Evolutionary conservation across 1,140 invertebrate species (phyloP).

Genomic region (Trissolcus basalis): DNA sequence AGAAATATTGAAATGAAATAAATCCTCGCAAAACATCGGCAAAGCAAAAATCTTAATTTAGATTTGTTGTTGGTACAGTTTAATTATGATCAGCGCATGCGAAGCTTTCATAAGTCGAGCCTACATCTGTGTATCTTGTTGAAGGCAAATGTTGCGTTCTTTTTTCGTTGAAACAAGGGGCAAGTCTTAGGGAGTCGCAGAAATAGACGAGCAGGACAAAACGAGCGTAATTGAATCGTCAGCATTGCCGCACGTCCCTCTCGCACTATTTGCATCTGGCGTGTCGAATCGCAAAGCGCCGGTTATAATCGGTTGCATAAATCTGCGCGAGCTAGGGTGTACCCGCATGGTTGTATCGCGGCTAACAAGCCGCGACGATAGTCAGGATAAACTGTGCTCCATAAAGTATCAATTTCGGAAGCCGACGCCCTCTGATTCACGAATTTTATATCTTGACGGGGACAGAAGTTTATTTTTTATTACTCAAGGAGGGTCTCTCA

Average conservation of each 20-base stretch:
- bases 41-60: constrained; percentile 10
- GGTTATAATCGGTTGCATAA: constrained; percentile 59
- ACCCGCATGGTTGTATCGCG: constrained; percentile 23
- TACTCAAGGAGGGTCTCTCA: no score
- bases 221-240: constrained; percentile 60
- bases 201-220: constrained; percentile 25
- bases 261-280: constrained; percentile 53
- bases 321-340: constrained; percentile 31
- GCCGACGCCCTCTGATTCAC: not conserved
- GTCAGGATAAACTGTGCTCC: constrained; percentile 12
- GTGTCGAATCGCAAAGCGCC: constrained; percentile 56
- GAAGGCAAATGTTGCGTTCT: no score
- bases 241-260: constrained; percentile 51
- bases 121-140: no score
- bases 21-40: not conserved
- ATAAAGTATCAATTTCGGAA: constrained; percentile 4
- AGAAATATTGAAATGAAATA: not conserved
- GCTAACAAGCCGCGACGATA: constrained; percentile 29
- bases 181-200: not conserved
- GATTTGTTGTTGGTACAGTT: constrained; percentile 6
- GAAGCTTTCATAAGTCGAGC: no score
- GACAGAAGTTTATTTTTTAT: not conserved
- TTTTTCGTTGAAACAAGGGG: no score
- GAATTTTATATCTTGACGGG: not conserved
- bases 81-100: no score